A percentile compares a stretch with the other conserved stretches of the same genome.
Evolutionary conservation across 2,113 vertebrate genomes (phyloP).

Genomic region (Scomber scombrus): DNA sequence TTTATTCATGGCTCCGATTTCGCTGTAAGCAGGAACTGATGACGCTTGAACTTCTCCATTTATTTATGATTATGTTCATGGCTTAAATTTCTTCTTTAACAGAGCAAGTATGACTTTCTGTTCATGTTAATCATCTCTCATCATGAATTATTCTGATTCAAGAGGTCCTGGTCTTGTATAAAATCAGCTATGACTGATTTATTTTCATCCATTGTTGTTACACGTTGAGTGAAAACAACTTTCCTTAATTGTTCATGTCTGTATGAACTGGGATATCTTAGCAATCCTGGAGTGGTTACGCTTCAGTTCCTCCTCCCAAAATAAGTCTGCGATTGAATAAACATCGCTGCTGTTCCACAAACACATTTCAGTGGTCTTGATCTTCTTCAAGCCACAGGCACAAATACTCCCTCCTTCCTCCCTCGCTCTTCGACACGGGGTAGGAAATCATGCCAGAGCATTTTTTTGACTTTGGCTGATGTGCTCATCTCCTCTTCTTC

Average conservation of each 20-base stretch:
- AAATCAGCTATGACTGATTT: not conserved
- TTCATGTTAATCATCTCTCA: no score
- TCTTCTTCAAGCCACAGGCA: no score
- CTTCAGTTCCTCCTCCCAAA: not conserved
- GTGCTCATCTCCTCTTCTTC: not conserved
- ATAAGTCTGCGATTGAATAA: not conserved
- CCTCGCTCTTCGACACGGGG: not conserved
- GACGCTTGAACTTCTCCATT: no score
- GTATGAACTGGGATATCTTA: not conserved
- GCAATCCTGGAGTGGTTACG: rapidly evolving
- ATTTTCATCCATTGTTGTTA: no score
- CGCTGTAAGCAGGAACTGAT: no score
- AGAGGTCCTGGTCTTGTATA: not conserved
- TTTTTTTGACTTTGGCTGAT: not conserved
- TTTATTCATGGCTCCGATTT: no score
- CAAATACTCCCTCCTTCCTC: not conserved
- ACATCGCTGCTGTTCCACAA: not conserved
- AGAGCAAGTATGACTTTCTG: no score
- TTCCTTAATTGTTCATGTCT: rapidly evolving
- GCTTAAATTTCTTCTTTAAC: no score
- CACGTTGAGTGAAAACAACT: not conserved
- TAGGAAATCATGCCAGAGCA: not conserved
- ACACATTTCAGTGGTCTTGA: not conserved
- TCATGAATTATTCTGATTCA: no score
- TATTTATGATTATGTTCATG: no score